Evolutionary conservation across 2,113 vertebrate genomes (phyloP).

Genomic region (Mirza zaza): DNA sequence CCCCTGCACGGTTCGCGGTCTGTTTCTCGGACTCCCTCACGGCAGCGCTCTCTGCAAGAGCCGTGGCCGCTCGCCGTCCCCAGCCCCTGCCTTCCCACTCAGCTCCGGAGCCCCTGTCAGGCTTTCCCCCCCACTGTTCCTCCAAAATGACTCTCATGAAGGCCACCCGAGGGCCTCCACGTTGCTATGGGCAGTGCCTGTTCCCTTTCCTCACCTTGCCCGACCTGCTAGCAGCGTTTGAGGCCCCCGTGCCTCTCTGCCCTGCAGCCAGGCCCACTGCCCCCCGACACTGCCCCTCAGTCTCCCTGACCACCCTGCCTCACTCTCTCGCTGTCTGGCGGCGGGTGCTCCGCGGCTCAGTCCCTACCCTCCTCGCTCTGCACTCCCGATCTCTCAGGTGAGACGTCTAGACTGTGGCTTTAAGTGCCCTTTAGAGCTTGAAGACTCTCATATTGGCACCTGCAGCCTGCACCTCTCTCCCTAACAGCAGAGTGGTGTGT

Average conservation of each 20-base stretch:
- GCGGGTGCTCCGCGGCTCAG: not conserved
- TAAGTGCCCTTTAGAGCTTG: not conserved
- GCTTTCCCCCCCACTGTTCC: not conserved
- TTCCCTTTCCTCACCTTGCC: not conserved
- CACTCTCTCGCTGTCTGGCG: not conserved
- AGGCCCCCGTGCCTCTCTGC: fast-evolving
- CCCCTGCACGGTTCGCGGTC: not conserved
- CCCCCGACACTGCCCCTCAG: no score
- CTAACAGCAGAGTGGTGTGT: not conserved
- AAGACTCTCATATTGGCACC: not conserved
- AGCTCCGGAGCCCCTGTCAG: not conserved
- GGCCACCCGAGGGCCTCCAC: not conserved
- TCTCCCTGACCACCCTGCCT: not conserved
- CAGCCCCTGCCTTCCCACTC: not conserved
- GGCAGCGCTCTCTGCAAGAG: not conserved
- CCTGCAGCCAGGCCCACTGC: no score
- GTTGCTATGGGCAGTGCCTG: not conserved
- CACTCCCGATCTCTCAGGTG: not conserved
- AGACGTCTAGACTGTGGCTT: not conserved
- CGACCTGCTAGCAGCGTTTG: not conserved
- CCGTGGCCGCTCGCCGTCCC: not conserved
- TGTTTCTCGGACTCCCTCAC: not conserved
- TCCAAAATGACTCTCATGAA: not conserved
- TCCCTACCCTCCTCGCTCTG: not conserved
- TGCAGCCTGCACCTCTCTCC: not conserved